phyloP scores from a whole-genome alignment of 1,140 invertebrate genomes.

The Potamilus streckersoni region DNA sequence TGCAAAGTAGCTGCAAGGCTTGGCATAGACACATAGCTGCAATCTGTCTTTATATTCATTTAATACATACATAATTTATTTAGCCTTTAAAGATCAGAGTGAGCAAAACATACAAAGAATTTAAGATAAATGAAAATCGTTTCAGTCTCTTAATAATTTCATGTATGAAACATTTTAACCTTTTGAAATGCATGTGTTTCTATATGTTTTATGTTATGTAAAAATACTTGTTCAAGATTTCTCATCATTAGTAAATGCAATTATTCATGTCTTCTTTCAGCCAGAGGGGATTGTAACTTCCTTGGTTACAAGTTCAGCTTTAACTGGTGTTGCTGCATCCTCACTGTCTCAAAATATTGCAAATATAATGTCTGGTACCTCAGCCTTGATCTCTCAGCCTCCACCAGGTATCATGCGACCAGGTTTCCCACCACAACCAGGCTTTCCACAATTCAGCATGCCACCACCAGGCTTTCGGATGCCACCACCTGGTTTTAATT shows the following conservation, averaged over 20 bases:
- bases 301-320: too few species aligned
- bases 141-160: slow-evolving; percentile 10
- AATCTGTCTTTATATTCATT: too few species aligned
- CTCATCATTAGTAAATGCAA: not conserved
- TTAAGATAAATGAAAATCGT: not conserved
- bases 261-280: not conserved
- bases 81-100: too few species aligned
- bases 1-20: too few species aligned
- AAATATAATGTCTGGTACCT: slow-evolving; percentile 39
- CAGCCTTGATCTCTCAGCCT: slow-evolving; percentile 11
- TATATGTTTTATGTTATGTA: not conserved
- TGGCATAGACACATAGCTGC: too few species aligned
- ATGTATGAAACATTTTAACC: not conserved
- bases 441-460: slow-evolving; percentile 28
- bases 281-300: slow-evolving; percentile 19
- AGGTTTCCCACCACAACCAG: slow-evolving; percentile 16
- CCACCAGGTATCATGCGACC: slow-evolving; percentile 11
- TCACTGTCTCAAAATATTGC: slow-evolving; percentile 38
- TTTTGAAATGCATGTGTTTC: not conserved
- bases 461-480: slow-evolving; percentile 32
- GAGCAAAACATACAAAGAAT: too few species aligned
- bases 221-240: not conserved
- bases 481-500: slow-evolving; percentile 29
- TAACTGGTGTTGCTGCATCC: slow-evolving; percentile 8
- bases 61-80: too few species aligned